These are phyloP conservation scores for Tetragnatha versicolor DNA, from an alignment of 1,140 invertebrate genomes.

Conservation along the genomic window DNA sequence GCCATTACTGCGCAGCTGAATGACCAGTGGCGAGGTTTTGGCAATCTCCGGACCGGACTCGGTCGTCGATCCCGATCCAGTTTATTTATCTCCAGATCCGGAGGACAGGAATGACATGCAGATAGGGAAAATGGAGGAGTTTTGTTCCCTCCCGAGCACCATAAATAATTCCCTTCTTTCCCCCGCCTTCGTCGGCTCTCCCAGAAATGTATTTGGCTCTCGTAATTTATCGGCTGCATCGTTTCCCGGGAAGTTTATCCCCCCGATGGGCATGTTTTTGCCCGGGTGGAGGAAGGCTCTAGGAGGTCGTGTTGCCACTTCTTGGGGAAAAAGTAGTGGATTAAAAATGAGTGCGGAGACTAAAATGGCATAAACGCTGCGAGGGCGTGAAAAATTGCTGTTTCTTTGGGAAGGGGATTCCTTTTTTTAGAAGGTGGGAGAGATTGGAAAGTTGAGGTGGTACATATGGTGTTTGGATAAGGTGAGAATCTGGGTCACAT, in stretches of 20 bases:
- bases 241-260: background rate
- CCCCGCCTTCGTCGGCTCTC: background rate
- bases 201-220: background rate
- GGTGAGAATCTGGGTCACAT: too few relatives aligned
- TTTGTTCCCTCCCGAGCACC: conserved; percentile 7
- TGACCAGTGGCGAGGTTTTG: background rate
- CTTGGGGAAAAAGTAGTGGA: too few relatives aligned
- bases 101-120: conserved; percentile 11
- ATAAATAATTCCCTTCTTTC: conserved; percentile 3
- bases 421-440: too few relatives aligned
- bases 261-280: background rate
- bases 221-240: conserved; percentile 2
- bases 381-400: too few relatives aligned
- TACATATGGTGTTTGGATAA: too few relatives aligned
- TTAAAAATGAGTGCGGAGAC: too few relatives aligned
- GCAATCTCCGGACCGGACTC: conserved; percentile 20
- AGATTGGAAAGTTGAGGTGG: too few relatives aligned
- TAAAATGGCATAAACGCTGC: too few relatives aligned
- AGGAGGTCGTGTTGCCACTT: too few relatives aligned
- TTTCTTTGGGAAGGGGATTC: too few relatives aligned
- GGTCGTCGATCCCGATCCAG: conserved; percentile 26
- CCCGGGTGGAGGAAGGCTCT: background rate
- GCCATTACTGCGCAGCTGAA: too few relatives aligned
- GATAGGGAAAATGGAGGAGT: conserved; percentile 22
- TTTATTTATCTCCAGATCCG: conserved; percentile 19